Percentiles rank a stretch among this genome's conserved stretches.
phyloP scores from a whole-genome alignment of 2,888 invertebrate genomes.

The Ptychoptera albimana region DNA sequence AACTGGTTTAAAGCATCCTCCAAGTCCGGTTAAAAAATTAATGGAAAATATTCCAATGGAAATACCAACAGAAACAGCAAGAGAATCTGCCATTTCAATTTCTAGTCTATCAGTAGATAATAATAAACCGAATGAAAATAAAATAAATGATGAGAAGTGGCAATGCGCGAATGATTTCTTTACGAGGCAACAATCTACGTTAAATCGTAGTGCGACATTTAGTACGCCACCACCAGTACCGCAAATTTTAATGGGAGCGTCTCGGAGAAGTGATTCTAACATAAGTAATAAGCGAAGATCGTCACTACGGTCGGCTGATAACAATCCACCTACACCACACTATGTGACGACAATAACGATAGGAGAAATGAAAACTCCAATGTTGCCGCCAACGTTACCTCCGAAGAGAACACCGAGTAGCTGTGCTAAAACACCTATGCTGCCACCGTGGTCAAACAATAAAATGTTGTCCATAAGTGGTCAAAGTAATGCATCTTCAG shows the following conservation, averaged over 20 bases:
- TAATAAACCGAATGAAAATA: constrained; percentile 2
- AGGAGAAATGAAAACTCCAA: constrained; percentile 15
- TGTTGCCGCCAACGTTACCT: constrained; percentile 16
- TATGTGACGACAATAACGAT: constrained; percentile 4
- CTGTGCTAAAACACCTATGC: constrained; percentile 5
- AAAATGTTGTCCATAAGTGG: background rate
- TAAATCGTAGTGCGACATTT: background rate
- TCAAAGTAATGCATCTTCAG: too few species aligned
- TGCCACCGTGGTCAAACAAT: background rate
- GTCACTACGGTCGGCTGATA: background rate
- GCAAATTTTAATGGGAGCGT: background rate
- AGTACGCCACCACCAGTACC: background rate
- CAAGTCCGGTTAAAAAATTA: constrained; percentile 8
- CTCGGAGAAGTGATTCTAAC: background rate
- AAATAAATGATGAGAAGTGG: constrained; percentile 22
- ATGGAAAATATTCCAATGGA: constrained; percentile 2
- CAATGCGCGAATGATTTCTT: constrained; percentile 29
- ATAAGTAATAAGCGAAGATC: background rate
- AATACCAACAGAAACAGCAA: background rate
- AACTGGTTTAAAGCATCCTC: constrained; percentile 22
- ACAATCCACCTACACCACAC: constrained; percentile 1
- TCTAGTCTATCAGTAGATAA: background rate
- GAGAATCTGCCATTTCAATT: background rate
- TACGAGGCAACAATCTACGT: constrained; percentile 5
- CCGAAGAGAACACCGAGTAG: constrained; percentile 4